Evolutionary conservation across 2,113 vertebrate genomes (phyloP).

Genomic region (Tetrao urogallus): DNA sequence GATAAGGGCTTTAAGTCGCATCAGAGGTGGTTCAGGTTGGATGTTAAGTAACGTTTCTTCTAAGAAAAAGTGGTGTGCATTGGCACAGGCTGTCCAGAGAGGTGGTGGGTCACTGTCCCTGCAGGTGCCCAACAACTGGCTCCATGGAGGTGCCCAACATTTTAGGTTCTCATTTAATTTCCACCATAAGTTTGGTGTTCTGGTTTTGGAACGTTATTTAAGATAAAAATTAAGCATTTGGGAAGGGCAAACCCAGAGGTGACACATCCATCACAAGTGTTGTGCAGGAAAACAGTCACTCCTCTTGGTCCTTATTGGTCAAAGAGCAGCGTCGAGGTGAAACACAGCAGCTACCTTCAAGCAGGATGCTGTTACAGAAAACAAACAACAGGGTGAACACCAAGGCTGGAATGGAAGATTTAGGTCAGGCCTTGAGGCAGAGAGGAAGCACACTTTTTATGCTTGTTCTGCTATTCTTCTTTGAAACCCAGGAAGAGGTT

Average conservation of each 20-base stretch:
- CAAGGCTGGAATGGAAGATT: neutral
- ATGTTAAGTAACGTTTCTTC: too few relatives aligned
- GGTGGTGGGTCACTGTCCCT: neutral
- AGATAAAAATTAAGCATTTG: slow-evolving; percentile 14
- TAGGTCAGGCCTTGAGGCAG: neutral
- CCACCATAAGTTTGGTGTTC: neutral
- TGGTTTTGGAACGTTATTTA: neutral
- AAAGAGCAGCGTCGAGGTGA: neutral
- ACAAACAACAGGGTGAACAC: neutral
- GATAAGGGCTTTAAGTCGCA: too few relatives aligned
- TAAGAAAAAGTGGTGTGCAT: too few relatives aligned
- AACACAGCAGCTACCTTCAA: neutral
- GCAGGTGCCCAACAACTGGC: too few relatives aligned
- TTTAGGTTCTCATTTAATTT: slow-evolving; percentile 1
- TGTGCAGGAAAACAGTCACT: neutral
- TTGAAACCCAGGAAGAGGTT: neutral
- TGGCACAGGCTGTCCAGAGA: too few relatives aligned
- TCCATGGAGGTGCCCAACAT: neutral
- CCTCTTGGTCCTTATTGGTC: neutral
- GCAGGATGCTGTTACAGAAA: neutral
- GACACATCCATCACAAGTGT: neutral
- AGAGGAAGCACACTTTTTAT: neutral
- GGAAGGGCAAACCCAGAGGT: neutral
- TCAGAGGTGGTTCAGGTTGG: too few relatives aligned
- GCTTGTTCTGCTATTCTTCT: neutral